Conservation (phyloP, 1,140 invertebrate species). For the Saccostrea cuccullata region DNA sequence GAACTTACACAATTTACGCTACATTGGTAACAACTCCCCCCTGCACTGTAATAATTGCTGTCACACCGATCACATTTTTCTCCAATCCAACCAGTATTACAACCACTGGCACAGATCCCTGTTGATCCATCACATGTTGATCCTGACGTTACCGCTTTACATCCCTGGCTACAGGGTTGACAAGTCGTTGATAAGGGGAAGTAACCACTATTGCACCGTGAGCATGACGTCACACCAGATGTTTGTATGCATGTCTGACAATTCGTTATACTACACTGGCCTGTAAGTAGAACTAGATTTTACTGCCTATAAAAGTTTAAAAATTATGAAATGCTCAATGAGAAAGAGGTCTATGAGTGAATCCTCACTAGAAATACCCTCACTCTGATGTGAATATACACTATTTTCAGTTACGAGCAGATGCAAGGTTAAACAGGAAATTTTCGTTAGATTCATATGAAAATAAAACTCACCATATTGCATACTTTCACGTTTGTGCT, state of each 20-base stretch:
- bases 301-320: too few relatives aligned
- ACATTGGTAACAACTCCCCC: slow-evolving; percentile 41
- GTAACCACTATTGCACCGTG: background rate
- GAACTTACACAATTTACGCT: slow-evolving; percentile 46
- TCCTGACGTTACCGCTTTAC: background rate
- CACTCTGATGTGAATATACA: too few relatives aligned
- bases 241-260: background rate
- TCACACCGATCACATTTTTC: slow-evolving; percentile 35
- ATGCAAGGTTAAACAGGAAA: too few relatives aligned
- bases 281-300: background rate
- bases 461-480: too few relatives aligned
- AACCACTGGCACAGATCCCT: slow-evolving; percentile 25
- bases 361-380: too few relatives aligned
- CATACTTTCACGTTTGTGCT: too few relatives aligned
- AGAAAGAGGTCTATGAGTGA: too few relatives aligned
- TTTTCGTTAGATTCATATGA: too few relatives aligned
- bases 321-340: too few relatives aligned
- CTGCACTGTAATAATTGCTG: slow-evolving; percentile 37
- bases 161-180: slow-evolving; percentile 15
- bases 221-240: background rate
- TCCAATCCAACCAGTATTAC: slow-evolving; percentile 47
- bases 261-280: background rate
- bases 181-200: background rate
- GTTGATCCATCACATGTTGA: slow-evolving; percentile 6
- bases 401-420: too few relatives aligned